Base-by-base conservation (phyloP, 2,888 invertebrate species). In the Lumbricus terrestris region DNA sequence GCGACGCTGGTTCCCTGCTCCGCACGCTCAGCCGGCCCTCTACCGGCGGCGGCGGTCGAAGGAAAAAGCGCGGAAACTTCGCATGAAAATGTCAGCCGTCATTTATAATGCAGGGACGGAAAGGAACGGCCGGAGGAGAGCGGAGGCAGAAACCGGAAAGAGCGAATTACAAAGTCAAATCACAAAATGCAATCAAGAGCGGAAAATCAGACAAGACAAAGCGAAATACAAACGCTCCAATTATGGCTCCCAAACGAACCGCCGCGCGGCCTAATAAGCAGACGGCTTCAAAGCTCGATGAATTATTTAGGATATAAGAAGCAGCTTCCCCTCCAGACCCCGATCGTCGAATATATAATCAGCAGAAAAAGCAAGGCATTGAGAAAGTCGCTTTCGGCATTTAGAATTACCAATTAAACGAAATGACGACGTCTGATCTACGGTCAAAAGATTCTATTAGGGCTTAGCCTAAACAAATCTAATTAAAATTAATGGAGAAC, bases 151-250 rank as follows among this genome's bases (percentile, higher is more conserved):
- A 69, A 69, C 69, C 69, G 69, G 69, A 69, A 69, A 69, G 69
- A 69, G 69, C 69, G 69, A 69, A 69, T 69, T 69, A 69, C 69
- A 69, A 69, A 69, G 69, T 69, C 69, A 69, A 69, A 69, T 69
- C 69, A n/a, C 69, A 69, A 69, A 69, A 69, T 69, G 69, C 29
- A 69, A 69, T 69, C 69, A 69, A n/a, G n/a, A 69, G 69, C n/a
- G 69, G 69, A 69, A 69, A 69, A 69, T 69, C 69, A 69, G 69
- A 69, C 69, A 69, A 69, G 69, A 69, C 69, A 69, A 69, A 69
- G 69, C n/a, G 69, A 69, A 69, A 29, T 69, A 69, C 69, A 69
- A 69, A n/a, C 69, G 69, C 69, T 69, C n/a, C 69, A 69, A n/a
- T 69, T 69, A 69, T 69, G 69, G 69, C 69, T 69, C n/a, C 69